A percentile compares a stretch with the other conserved stretches of the same genome.
phyloP scores from a whole-genome alignment of 2,797 vertebrate genomes.

The Jordanella pulchra region DNA sequence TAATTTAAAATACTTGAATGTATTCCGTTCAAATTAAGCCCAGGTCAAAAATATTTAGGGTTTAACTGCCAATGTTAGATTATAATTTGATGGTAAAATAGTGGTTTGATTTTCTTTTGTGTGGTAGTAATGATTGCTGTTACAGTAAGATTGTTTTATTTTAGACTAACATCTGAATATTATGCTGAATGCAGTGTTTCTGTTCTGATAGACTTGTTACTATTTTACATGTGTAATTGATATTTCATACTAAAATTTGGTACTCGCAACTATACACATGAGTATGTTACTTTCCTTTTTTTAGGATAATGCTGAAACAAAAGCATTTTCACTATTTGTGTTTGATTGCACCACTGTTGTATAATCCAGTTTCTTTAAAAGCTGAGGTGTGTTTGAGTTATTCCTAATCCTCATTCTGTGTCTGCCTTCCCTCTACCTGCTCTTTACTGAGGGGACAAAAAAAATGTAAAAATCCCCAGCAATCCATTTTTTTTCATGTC shows the following conservation, averaged over 20 bases:
- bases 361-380: background rate
- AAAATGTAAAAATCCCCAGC: background rate
- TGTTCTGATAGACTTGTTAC: background rate
- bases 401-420: slow-evolving; percentile 4
- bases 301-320: background rate
- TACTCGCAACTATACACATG: background rate
- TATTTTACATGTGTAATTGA: slow-evolving; percentile 19
- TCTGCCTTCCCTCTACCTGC: slow-evolving; percentile 37
- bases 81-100: slow-evolving; percentile 30
- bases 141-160: slow-evolving; percentile 9
- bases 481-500: slow-evolving; percentile 14
- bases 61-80: slow-evolving; percentile 50
- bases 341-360: background rate
- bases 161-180: slow-evolving; percentile 3
- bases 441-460: slow-evolving; percentile 19
- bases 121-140: background rate
- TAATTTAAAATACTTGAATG: slow-evolving; percentile 27
- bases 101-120: slow-evolving; percentile 2
- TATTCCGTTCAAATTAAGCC: slow-evolving; percentile 10
- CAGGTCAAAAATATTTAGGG: slow-evolving; percentile 4
- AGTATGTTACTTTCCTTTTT: background rate
- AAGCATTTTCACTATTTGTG: background rate
- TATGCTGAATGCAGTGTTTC: slow-evolving; percentile 18
- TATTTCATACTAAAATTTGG: background rate
- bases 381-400: background rate